Base-by-base conservation (phyloP, 2,888 invertebrate species). In the Eupithecia abbreviata region DNA sequence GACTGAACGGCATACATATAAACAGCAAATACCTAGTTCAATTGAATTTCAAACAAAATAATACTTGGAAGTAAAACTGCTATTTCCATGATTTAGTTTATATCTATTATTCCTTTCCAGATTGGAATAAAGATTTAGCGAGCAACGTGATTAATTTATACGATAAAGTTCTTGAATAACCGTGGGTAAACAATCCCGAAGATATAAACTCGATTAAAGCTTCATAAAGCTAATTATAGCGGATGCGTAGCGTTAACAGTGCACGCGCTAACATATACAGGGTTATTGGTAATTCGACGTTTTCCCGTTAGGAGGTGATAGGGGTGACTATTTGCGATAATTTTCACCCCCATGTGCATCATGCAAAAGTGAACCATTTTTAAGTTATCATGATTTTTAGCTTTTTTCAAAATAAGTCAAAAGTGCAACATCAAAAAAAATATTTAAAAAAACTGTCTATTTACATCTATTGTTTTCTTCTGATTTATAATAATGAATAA, bases 201-300 rank as follows among this genome's bases (percentile, higher is more conserved):
- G 42, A 9, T n/a, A 67, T 15, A n/a, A 67, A 42, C 15, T n/a
- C 67, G 58, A 58, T 58, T 58, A 43, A 10, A 41, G 67, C n/a
- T 43, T 43, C 67, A 43, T 67, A 67, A 67, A 67, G 42, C 67
- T 43, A 67, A 67, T 43, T 43, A 45, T 67, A 67, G 42, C 67
- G n/a, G 15, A n/a, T 42, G 9, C 13, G 67, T 65, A 41, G 62
- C 30, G 42, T 66, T 41, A 30, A 42, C 41, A 15, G 41, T 13
- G 66, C 66, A 42, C 15, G 65, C n/a, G 66, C 65, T 66, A 41
- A 66, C 42, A 66, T 43, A 43, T 5, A 18, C 7, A 4, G 4
- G 7, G 7, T 7, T 7, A 7, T 43, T 43, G 7, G 30, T 7
- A 2, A 43, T 4, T 6, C 43, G 4, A 43, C 43, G 7, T 43